Evolutionary conservation across 2,888 invertebrate species (phyloP).

Genomic region (Salticus scenicus): DNA sequence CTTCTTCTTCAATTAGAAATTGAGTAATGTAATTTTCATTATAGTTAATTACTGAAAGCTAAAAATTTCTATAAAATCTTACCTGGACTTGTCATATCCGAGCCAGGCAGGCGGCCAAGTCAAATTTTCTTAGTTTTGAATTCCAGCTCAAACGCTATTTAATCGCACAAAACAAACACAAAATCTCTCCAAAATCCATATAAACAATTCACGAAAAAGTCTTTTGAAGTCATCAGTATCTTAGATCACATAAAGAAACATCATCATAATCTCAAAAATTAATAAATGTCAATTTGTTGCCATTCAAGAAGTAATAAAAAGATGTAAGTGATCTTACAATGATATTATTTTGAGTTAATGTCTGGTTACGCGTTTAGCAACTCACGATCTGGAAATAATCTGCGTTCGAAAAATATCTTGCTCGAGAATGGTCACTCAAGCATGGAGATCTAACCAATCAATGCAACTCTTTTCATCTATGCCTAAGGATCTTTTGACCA

Average conservation of each 20-base stretch:
- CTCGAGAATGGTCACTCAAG: constrained; percentile 48
- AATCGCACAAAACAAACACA: not conserved
- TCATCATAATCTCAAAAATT: no score
- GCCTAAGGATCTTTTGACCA: constrained; percentile 47
- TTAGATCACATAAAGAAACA: no score
- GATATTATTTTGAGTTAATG: no score
- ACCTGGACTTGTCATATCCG: constrained; percentile 69
- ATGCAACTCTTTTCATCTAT: constrained; percentile 19
- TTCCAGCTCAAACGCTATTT: not conserved
- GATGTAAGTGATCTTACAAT: no score
- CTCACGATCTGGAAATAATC: constrained; percentile 61
- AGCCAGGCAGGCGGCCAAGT: constrained; percentile 41
- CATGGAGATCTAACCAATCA: constrained; percentile 44
- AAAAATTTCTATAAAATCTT: no score
- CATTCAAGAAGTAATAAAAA: no score
- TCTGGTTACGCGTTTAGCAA: constrained; percentile 41
- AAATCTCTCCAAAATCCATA: not conserved
- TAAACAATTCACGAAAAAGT: not conserved
- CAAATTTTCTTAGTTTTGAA: not conserved
- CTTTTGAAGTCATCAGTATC: not conserved
- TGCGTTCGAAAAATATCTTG: constrained; percentile 49
- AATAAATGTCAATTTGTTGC: no score
- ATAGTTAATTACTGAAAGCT: no score
- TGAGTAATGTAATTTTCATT: no score
- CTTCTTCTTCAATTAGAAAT: no score